phyloP scores from a whole-genome alignment of 2,888 invertebrate species.

The Andrena fulva region DNA sequence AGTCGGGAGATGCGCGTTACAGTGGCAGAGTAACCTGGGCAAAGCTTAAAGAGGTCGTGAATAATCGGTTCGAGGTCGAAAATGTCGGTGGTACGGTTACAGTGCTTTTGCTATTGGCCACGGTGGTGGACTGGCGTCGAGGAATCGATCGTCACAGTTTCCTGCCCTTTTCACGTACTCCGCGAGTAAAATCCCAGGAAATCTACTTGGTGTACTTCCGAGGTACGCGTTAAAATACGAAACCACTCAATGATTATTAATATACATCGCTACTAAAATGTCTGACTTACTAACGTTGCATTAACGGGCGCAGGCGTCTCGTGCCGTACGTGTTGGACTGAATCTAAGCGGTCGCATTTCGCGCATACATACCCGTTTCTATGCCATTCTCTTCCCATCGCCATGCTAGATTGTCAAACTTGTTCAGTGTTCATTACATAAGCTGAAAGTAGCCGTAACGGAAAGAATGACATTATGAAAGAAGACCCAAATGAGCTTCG shows the following conservation, averaged over 20 bases:
- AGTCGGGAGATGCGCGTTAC: slow-evolving; percentile 33
- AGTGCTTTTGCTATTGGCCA: slow-evolving; percentile 60
- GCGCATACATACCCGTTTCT: not conserved
- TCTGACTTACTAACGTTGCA: slow-evolving; percentile 34
- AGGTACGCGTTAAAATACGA: slow-evolving; percentile 20
- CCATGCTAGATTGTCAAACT: not conserved
- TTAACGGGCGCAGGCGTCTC: slow-evolving; percentile 19
- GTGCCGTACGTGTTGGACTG: not conserved
- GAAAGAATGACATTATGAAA: not conserved
- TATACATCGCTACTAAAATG: slow-evolving; percentile 34
- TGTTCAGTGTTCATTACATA: not conserved
- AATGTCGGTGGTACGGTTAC: slow-evolving; percentile 60
- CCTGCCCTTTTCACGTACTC: slow-evolving; percentile 40
- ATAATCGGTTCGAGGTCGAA: slow-evolving; percentile 71
- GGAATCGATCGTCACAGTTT: slow-evolving; percentile 64
- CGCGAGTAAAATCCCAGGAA: slow-evolving; percentile 20
- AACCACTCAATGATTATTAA: slow-evolving; percentile 26
- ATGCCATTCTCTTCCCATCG: not conserved
- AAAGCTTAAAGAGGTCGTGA: slow-evolving; percentile 62
- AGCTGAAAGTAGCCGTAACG: not conserved
- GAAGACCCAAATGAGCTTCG: not conserved
- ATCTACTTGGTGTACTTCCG: slow-evolving; percentile 36
- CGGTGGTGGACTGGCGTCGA: slow-evolving; percentile 58
- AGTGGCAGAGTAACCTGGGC: slow-evolving; percentile 29
- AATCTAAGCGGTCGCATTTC: slow-evolving; percentile 27